Conservation (phyloP, 1,140 invertebrate genomes). For the Drosophila mojavensis region DNA sequence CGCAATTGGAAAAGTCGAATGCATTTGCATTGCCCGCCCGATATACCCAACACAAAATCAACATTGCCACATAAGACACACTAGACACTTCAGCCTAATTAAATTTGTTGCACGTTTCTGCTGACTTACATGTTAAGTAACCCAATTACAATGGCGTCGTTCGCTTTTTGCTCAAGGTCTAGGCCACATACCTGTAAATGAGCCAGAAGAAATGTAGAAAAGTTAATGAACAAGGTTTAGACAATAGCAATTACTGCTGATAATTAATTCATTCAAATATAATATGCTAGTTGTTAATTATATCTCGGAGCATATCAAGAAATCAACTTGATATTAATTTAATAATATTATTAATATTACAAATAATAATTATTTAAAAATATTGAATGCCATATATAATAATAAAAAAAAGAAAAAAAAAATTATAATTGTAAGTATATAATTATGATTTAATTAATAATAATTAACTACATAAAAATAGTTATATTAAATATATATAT, state of each 20-base stretch:
- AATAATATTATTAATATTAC: too few species aligned
- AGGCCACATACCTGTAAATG: constrained; percentile 51
- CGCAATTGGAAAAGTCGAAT: constrained; percentile 47
- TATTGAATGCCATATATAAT: too few species aligned
- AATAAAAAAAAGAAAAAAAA: too few species aligned
- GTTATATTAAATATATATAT: too few species aligned
- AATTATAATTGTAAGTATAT: too few species aligned
- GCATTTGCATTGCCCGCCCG: constrained; percentile 38
- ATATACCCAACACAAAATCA: constrained; percentile 17
- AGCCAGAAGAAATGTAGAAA: not conserved
- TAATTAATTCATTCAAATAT: too few species aligned
- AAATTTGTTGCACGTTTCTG: constrained; percentile 45
- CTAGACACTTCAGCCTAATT: constrained; percentile 43
- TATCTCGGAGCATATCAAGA: too few species aligned
- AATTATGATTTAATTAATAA: too few species aligned
- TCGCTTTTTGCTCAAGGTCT: constrained; percentile 35
- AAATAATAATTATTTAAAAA: too few species aligned
- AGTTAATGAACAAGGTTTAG: not conserved
- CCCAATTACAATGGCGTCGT: constrained; percentile 41
- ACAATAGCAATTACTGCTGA: not conserved
- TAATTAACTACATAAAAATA: too few species aligned
- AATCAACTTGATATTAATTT: too few species aligned
- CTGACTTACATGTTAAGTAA: constrained; percentile 71
- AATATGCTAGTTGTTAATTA: too few species aligned
- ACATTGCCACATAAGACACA: constrained; percentile 14